Conservation (phyloP, 1,140 invertebrate species). For the Aphidius gifuensis region DNA sequence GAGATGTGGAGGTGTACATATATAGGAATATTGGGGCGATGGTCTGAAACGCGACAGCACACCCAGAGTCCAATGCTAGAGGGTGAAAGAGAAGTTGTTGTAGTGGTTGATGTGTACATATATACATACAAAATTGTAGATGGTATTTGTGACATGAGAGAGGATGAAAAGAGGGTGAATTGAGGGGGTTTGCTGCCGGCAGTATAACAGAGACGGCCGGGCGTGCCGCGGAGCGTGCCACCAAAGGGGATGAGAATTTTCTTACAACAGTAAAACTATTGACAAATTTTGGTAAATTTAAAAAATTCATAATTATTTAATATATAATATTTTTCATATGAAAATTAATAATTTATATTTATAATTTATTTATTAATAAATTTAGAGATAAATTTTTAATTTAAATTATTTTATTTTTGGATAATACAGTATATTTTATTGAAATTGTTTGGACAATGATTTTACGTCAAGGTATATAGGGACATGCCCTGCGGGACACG, state of each 20-base stretch:
- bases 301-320: conserved; percentile 36
- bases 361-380: background rate
- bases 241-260: conserved; percentile 55
- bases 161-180: conserved; percentile 29
- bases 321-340: background rate
- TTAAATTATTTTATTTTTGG: background rate
- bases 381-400: conserved; percentile 42
- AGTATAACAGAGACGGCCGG: conserved; percentile 56
- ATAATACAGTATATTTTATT: background rate
- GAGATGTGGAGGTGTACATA: too few relatives aligned
- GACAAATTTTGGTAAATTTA: conserved; percentile 29
- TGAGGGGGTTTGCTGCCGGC: conserved; percentile 35
- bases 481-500: conserved; percentile 56
- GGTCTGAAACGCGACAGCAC: background rate
- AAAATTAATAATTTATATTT: background rate
- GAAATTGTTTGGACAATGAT: conserved; percentile 38
- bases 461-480: conserved; percentile 34
- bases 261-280: conserved; percentile 43
- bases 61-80: background rate
- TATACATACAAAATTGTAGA: background rate
- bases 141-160: conserved; percentile 22
- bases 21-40: background rate
- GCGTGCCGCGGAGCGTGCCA: conserved; percentile 56
- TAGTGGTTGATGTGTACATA: too few relatives aligned
- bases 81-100: too few relatives aligned